Conservation (phyloP, 2,113 vertebrate genomes). For the Cryptotis parvus region DNA sequence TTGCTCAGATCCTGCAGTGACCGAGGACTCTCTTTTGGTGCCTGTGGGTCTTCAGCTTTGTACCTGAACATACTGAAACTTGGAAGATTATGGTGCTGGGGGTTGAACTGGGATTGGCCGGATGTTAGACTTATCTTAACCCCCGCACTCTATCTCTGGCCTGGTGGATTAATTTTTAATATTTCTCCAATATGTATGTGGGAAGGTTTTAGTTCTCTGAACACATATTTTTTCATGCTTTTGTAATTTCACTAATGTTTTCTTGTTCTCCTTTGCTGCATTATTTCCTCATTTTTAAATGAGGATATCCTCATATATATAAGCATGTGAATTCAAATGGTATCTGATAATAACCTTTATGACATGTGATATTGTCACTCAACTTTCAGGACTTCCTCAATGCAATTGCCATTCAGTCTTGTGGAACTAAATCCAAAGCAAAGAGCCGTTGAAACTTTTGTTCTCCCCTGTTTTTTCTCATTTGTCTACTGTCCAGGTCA, state of each 20-base stretch:
- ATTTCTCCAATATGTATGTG: background rate
- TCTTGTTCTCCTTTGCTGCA: background rate
- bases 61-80: too few relatives aligned
- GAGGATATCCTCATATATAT: too few relatives aligned
- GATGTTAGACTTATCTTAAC: too few relatives aligned
- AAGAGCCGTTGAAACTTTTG: accelerated
- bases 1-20: too few relatives aligned
- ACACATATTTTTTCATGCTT: background rate
- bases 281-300: background rate
- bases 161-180: background rate
- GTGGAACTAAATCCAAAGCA: too few relatives aligned
- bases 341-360: too few relatives aligned
- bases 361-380: background rate
- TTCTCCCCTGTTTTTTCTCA: background rate
- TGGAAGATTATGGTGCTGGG: too few relatives aligned
- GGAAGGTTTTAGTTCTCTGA: background rate
- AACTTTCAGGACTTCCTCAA: background rate
- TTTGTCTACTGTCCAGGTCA: background rate
- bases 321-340: too few relatives aligned
- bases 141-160: background rate
- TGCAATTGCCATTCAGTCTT: too few relatives aligned
- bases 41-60: too few relatives aligned
- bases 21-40: too few relatives aligned
- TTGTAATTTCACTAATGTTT: background rate
- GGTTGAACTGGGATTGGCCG: too few relatives aligned